Base-by-base conservation (phyloP, 2,113 vertebrate species). In the Mormyrus iriodes region DNA sequence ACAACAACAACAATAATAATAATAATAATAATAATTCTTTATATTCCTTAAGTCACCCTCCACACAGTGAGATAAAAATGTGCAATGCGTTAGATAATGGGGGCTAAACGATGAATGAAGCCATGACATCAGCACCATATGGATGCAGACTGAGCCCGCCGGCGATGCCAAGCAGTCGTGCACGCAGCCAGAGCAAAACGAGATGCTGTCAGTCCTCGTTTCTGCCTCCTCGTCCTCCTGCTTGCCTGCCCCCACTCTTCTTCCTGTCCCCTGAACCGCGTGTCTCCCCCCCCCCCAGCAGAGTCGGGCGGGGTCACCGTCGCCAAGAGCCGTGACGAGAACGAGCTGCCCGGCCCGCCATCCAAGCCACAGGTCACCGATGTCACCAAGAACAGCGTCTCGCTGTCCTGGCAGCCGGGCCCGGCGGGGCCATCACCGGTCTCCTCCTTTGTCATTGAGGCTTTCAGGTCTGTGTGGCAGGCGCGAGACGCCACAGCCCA, bases 291-390 rank as follows among this genome's bases (percentile, higher is more conserved):
- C 90, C 31, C 31, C 49, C n/a, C 5, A 0, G n/a, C 92, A 99
- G 98, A 99, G 93, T 95, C 96, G 0, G 95, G 94, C 42, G 97
- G 96, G 91, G 95, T 96, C 89, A 87, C 95, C 82, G 93, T 98
- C 84, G 95, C 95, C 90, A 98, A 97, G 94, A 97, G 89, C 93
- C 97, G 96, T 2, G 97, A 99, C 92, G 95, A 97, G 90, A 97
- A 95, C 58, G 97, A 99, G 86, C 97, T 99, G 21, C 98, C 98
- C 61, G 98, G 98, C 39, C 97, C 98, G 24, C 98, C 98, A 17
- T 98, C 98, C 91, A 99, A 99, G 93, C 98, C 98, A 89, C 98
- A 98, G 94, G 98, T 99, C 93, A 99, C 98, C 0, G 98, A 99
- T 86, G 98, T 99, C 92, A 98, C 97, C 88, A 99, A 98, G 94